phyloP scores from a whole-genome alignment of 2,797 vertebrate genomes.

The Poeciliopsis gracilis region DNA sequence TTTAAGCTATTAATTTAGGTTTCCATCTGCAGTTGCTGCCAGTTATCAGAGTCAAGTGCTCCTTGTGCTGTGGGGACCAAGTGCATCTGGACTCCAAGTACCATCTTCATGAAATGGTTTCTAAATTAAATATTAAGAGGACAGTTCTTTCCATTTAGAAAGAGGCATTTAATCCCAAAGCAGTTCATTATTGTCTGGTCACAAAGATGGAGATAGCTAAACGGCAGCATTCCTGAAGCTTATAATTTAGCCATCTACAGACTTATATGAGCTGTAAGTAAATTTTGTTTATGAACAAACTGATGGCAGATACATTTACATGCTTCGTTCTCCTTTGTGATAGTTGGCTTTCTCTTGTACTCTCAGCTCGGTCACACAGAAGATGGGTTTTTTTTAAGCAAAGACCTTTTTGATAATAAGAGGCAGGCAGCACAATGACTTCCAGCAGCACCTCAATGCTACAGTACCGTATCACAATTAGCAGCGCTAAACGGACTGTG shows the following conservation, averaged over 20 bases:
- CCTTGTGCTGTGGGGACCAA: conserved; percentile 51
- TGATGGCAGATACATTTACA: conserved; percentile 44
- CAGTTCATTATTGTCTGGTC: conserved; percentile 47
- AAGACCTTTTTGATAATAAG: conserved; percentile 77
- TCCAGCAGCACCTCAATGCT: conserved; percentile 80
- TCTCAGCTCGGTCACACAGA: conserved; percentile 71
- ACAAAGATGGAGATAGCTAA: conserved; percentile 35
- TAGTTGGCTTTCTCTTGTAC: conserved; percentile 67
- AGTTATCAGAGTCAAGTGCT: conserved; percentile 73
- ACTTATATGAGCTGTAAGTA: conserved; percentile 13
- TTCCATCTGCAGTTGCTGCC: conserved; percentile 69
- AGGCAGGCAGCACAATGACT: conserved; percentile 83
- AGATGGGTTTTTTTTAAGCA: conserved; percentile 70
- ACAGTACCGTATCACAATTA: conserved; percentile 83
- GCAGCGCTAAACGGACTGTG: conserved; percentile 78
- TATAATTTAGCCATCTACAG: conserved; percentile 12
- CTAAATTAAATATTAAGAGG: conserved; percentile 64
- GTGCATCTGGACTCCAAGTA: conserved; percentile 58
- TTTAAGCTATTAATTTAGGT: conserved; percentile 69
- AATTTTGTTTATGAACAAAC: conserved; percentile 32
- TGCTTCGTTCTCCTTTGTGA: conserved; percentile 34
- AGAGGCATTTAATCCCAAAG: conserved; percentile 45
- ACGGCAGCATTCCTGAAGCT: conserved; percentile 7
- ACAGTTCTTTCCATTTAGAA: conserved; percentile 42
- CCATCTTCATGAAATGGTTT: conserved; percentile 52